Base-by-base conservation (phyloP, 2,888 invertebrate species). In the Cyaniris semiargus region DNA sequence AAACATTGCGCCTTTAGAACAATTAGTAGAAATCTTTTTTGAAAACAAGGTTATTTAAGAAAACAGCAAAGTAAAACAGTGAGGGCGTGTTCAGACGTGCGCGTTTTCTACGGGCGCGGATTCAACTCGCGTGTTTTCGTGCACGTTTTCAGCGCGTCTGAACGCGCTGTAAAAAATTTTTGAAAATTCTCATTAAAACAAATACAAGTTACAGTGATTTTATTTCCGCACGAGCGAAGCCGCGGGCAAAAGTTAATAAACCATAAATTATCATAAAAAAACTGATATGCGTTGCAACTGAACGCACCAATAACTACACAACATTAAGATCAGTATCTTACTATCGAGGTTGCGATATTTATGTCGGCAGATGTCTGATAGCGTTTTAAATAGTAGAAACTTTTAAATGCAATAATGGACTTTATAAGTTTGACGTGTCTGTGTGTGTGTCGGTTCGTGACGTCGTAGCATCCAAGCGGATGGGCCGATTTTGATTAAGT, bases 261-360 rank as follows among this genome's bases (percentile, higher is more conserved):
- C 66, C 66, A 66, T 66, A 15, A 66, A 66, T 66, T 27, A 66
- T 66, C 15, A 66, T 66, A 66, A 31, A 66, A 66, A 60, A 27
- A 66, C 21, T 4, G 23, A 60, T 60, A 31, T 6, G 66, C 66
- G 66, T 27, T 66, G 66, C 66, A 66, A 66, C 66, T 66, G 66
- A 66, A 66, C 27, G 66, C 66, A 66, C 66, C 66, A 66, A 66
- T 66, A 66, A 66, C 66, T 66, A 21, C 21, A 31, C 66, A 66
- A 66, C 66, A 66, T 66, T 66, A 66, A 66, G 66, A 66, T 66
- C 66, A 27, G 66, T 66, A 66, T 66, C 66, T 66, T 18, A 18
- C 15, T 66, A 66, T 66, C 1, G 66, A 66, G 66, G 66, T 27
- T 66, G 18, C 60, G 23, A 60, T 31, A 66, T 66, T 66, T 66